phyloP scores from a whole-genome alignment of 2,113 vertebrate species.

The Oncorhynchus nerka region DNA sequence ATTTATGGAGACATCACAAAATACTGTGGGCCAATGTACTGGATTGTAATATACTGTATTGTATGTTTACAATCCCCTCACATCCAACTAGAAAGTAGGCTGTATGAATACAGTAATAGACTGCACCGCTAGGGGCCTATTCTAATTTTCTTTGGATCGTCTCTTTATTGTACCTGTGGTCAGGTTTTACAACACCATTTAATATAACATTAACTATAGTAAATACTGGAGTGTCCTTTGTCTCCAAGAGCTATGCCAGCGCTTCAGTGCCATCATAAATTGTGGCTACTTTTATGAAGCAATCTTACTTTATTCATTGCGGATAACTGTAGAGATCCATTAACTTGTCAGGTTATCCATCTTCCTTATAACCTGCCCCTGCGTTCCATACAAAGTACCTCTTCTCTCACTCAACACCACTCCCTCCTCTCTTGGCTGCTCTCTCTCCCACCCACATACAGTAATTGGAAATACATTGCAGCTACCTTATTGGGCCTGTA shows the following conservation, averaged over 20 bases:
- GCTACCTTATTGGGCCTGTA: slow-evolving; percentile 52
- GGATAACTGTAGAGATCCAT: slow-evolving; percentile 72
- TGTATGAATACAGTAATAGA: slow-evolving; percentile 15
- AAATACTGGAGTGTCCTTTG: slow-evolving; percentile 66
- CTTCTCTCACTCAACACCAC: slow-evolving; percentile 31
- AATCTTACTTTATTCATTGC: slow-evolving; percentile 76
- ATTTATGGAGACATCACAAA: neutral
- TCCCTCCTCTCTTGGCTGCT: slow-evolving; percentile 48
- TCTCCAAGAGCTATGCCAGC: slow-evolving; percentile 53
- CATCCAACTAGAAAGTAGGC: neutral
- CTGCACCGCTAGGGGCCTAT: slow-evolving; percentile 24
- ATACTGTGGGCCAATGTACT: neutral
- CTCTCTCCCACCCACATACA: slow-evolving; percentile 64
- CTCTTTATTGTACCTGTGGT: slow-evolving; percentile 51
- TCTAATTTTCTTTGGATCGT: slow-evolving; percentile 29
- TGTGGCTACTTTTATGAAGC: slow-evolving; percentile 68
- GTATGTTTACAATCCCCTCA: slow-evolving; percentile 2
- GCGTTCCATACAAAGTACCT: slow-evolving; percentile 59
- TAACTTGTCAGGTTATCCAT: slow-evolving; percentile 73
- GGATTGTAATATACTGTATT: too few relatives aligned
- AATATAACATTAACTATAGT: slow-evolving; percentile 68
- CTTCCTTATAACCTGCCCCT: slow-evolving; percentile 69
- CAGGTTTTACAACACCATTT: slow-evolving; percentile 65
- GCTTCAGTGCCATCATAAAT: slow-evolving; percentile 60
- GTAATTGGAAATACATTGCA: slow-evolving; percentile 71